Base-by-base conservation (phyloP, 2,888 invertebrate genomes). In the Monochamus alternatus region DNA sequence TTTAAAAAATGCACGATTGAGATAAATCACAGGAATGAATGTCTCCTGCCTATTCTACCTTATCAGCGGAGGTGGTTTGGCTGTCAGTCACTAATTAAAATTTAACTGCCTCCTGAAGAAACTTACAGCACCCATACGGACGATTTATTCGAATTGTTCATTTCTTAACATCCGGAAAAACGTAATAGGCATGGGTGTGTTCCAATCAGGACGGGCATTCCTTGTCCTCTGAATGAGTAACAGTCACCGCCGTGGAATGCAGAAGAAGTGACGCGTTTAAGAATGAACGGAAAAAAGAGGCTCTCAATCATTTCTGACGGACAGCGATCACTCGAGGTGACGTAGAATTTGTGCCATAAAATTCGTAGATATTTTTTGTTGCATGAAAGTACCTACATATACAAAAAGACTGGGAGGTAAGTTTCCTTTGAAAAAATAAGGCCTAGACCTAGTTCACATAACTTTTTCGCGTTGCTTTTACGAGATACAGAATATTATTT, bases 141-240 rank as follows among this genome's bases (percentile, higher is more conserved):
- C 69, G 51, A 60, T 69, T 69, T 69, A 69, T 69, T 69, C 60
- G 47, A 69, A 60, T 69, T 44, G 59, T 60, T 55, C 60, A 47
- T 69, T 47, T 59, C 59, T 62, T 59, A 60, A 47, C 69, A 47
- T 10, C 60, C 12, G 52, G 47, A 69, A 69, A 69, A 69, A 59
- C 55, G 47, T 69, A 69, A 69, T 69, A 66, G 60, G 47, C 32
- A 60, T 69, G 51, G 69, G 69, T 44, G 69, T 69, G 69, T 69
- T 69, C 60, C 60, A 69, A 60, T 69, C 60, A 69, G 10, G 31
- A 47, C 69, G 10, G 30, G n/a, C 69, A 47, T 62, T 69, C 47
- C 69, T 60, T 7, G 47, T 62, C 69, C n/a, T 47, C 55, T 62
- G 14, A 51, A 44, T 62, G 69, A 22, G n/a, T 31, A 10, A 51